Conservation (phyloP, 1,140 invertebrate species). For the Epicauta chinensis region DNA sequence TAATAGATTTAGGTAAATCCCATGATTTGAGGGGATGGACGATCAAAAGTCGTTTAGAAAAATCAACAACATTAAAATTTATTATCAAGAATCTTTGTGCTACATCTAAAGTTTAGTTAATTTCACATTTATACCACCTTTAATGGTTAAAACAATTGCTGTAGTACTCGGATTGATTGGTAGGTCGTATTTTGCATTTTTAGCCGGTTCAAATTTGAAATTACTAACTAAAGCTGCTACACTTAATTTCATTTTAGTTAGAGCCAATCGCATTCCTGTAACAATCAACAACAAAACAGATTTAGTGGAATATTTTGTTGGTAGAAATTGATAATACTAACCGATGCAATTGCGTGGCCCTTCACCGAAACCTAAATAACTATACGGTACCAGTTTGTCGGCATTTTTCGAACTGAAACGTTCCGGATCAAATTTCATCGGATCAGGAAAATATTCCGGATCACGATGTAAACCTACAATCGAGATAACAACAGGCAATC, state of each 20-base stretch:
- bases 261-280: constrained; percentile 42
- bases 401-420: constrained; percentile 47
- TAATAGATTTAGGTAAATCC: too few relatives aligned
- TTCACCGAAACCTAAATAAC: constrained; percentile 50
- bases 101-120: too few relatives aligned
- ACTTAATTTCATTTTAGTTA: constrained; percentile 21
- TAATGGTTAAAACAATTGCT: too few relatives aligned
- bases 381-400: constrained; percentile 38
- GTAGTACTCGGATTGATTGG: too few relatives aligned
- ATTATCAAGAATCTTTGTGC: too few relatives aligned
- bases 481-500: constrained; percentile 30
- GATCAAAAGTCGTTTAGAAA: too few relatives aligned
- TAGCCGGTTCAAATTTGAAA: constrained; percentile 26
- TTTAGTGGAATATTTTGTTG: neutral
- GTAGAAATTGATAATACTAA: constrained; percentile 23
- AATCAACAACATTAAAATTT: too few relatives aligned
- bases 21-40: too few relatives aligned
- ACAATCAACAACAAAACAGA: neutral
- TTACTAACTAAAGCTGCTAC: constrained; percentile 3
- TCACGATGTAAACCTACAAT: constrained; percentile 38
- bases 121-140: too few relatives aligned
- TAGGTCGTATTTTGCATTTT: too few relatives aligned
- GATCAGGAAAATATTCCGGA: constrained; percentile 48
- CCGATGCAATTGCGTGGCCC: constrained; percentile 52
- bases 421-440: constrained; percentile 55